These are phyloP conservation scores for Sarcophilus harrisii DNA, from an alignment of 2,797 vertebrate genomes.

Conservation along the genomic window DNA sequence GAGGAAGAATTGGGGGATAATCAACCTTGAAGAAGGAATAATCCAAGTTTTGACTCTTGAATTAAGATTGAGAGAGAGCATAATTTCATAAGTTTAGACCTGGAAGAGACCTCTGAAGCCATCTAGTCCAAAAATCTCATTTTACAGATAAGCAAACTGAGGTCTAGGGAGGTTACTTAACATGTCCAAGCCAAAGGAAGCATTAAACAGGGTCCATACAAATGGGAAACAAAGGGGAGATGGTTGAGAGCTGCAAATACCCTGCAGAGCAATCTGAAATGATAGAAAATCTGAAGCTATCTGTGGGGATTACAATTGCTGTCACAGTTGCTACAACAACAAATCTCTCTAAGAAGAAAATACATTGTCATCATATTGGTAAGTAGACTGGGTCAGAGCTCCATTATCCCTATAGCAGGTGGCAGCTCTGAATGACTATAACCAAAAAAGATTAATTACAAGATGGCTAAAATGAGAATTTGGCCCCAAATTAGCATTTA, in stretches of 20 bases:
- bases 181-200: neutral
- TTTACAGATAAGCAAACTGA: neutral
- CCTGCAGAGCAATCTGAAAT: neutral
- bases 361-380: neutral
- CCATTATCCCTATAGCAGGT: neutral
- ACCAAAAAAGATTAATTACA: neutral
- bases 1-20: neutral
- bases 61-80: neutral
- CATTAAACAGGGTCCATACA: neutral
- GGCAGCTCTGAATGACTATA: neutral
- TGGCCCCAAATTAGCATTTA: neutral
- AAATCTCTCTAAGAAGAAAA: neutral
- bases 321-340: neutral
- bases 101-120: neutral
- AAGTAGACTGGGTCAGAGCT: neutral
- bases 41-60: neutral
- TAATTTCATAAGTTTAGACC: neutral
- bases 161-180: neutral
- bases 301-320: neutral
- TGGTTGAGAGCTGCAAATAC: neutral
- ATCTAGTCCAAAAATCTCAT: neutral
- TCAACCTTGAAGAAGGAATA: neutral
- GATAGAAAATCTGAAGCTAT: neutral
- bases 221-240: neutral
- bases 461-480: neutral